Evolutionary conservation across 2,797 vertebrate genomes (phyloP).

Genomic region (Odontamblyopus lacepedii): DNA sequence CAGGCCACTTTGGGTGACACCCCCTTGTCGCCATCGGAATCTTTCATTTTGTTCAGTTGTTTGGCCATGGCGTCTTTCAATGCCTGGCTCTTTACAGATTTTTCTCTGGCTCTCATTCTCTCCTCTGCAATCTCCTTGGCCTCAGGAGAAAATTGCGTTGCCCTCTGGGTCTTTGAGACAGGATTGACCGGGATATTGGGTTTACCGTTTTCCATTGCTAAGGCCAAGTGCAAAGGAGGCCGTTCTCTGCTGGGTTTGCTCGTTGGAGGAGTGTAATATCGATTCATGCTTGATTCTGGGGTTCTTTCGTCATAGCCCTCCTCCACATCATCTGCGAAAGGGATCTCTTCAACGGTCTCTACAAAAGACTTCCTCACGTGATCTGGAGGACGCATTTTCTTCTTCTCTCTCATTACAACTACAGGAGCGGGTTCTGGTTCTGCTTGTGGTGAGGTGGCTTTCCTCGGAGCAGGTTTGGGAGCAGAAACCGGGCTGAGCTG

Average conservation of each 20-base stretch:
- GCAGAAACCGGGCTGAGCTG: conserved; percentile 55
- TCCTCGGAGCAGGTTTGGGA: conserved; percentile 64
- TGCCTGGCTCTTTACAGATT: conserved; percentile 90
- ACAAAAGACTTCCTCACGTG: conserved; percentile 89
- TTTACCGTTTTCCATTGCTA: conserved; percentile 86
- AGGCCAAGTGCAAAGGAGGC: conserved; percentile 73
- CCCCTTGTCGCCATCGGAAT: conserved; percentile 75
- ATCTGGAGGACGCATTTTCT: conserved; percentile 68
- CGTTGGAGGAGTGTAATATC: conserved; percentile 86
- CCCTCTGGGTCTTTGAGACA: conserved; percentile 65
- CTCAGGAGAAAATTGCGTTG: conserved; percentile 85
- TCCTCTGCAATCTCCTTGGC: conserved; percentile 94
- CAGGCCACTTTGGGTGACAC: conserved; percentile 69
- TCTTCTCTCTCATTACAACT: conserved; percentile 79
- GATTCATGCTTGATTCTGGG: conserved; percentile 83
- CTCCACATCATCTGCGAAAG: conserved; percentile 95
- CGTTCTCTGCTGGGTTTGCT: conserved; percentile 73
- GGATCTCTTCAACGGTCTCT: conserved; percentile 96
- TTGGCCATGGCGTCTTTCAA: conserved; percentile 94
- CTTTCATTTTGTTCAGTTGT: conserved; percentile 93
- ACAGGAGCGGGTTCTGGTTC: conserved; percentile 41
- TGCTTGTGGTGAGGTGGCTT: conserved; percentile 35
- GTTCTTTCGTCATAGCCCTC: conserved; percentile 89
- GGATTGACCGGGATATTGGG: conserved; percentile 72
- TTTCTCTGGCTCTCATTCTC: conserved; percentile 92